Evolutionary conservation across 2,113 vertebrate genomes (phyloP), one percentile per base, ranked within the genome.

Genomic region (Stegastes partitus): DNA sequence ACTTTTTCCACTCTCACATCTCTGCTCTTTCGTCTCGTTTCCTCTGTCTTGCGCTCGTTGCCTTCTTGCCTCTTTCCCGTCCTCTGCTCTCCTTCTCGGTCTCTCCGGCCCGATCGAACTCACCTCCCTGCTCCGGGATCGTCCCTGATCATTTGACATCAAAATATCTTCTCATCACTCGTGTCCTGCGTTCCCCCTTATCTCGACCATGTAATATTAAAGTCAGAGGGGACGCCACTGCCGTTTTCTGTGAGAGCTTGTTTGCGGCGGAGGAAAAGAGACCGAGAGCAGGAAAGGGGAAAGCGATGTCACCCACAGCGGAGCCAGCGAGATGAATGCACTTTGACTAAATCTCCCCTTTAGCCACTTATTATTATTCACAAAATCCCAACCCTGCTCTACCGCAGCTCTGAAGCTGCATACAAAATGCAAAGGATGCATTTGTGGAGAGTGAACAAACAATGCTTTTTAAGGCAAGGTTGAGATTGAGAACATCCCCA

Each of bases 291-390:
- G 50, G 78, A 77, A 68, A 81, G 53, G 57, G 68, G 78, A 59
- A 76, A 86, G 19, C 23, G 6, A 83, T 82, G 85, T 90, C 86
- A 84, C 85, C 79, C 71, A 83, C 73, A 84, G 84, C 79, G 62
- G 19, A 86, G 83, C 72, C 68, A 73, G 65, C 28, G 26, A 89
- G 81, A 90, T 89, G 85, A 90, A 93, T 91, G 77, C 84, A 83
- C 76, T 91, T 79, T 91, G 89, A 92, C 91, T 89, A 82, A 87
- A 90, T 82, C 85, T 90, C 68, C 87, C 90, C 88, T 82, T 85
- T 79, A 90, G 91, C 91, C 73, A 88, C 85, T 93, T 81, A 87
- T 92, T 93, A 86, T 77, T 92, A 92, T 92, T 91, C 92, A 87
- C 34, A 87, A 84, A 83, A 62, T 85, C 85, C 79, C 59, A 87